Conservation (phyloP, 2,797 vertebrate species). For the Eulemur coronatus region DNA sequence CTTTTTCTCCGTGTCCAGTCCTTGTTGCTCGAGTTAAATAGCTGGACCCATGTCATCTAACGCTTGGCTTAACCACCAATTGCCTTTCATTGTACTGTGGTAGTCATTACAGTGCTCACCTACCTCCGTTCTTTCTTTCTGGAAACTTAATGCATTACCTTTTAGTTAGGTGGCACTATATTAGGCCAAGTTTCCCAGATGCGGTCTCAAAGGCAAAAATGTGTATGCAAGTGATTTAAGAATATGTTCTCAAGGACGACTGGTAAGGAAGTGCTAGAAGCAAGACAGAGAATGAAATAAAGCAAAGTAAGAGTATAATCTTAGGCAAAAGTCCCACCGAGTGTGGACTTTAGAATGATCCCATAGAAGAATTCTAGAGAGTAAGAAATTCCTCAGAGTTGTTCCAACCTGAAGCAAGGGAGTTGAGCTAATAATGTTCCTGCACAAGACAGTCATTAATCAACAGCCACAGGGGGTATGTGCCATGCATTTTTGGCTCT, state of each 20-base stretch:
- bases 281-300: not conserved
- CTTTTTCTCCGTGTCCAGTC: not conserved
- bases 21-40: not conserved
- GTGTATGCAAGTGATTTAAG: not conserved
- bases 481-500: not conserved
- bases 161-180: not conserved
- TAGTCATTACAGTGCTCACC: not conserved
- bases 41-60: not conserved
- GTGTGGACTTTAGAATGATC: not conserved
- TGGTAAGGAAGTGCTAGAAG: not conserved
- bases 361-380: not conserved
- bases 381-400: not conserved
- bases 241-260: not conserved
- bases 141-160: not conserved
- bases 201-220: not conserved
- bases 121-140: not conserved
- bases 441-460: not conserved
- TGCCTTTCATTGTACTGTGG: not conserved
- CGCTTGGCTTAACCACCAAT: not conserved
- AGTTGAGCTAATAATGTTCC: not conserved
- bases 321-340: not conserved
- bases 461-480: not conserved
- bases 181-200: not conserved
- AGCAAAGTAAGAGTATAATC: not conserved
- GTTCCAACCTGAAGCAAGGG: not conserved